phyloP scores from a whole-genome alignment of 64 coral and sea anemone species.

The Exaiptasia diaphana region DNA sequence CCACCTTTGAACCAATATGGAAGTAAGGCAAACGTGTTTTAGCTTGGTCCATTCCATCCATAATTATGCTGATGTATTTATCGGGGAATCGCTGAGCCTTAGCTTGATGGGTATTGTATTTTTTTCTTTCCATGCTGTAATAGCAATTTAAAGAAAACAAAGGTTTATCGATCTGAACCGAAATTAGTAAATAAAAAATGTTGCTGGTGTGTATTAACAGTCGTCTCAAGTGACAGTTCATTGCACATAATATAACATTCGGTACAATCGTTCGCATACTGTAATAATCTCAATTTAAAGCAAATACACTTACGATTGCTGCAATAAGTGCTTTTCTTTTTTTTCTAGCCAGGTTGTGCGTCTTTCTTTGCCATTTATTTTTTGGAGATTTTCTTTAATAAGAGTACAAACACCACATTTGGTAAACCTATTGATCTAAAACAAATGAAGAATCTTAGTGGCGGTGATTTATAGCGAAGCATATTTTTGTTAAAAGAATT shows the following conservation, averaged over 20 bases:
- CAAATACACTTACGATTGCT: not conserved
- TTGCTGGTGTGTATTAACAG: not conserved
- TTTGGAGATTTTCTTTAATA: not conserved
- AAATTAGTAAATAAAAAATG: not conserved
- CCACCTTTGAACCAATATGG: not conserved
- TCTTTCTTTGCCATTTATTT: not conserved
- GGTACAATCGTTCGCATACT: not conserved
- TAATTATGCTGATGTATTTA: slow-evolving; percentile 5
- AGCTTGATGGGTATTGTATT: not conserved
- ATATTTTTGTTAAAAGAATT: no score
- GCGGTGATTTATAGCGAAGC: no score
- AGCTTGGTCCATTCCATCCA: slow-evolving; percentile 6
- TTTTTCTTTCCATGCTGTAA: not conserved
- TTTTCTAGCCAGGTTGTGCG: not conserved
- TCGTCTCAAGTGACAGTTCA: no score
- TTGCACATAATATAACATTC: no score
- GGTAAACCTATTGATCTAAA: not conserved
- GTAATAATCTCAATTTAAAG: not conserved
- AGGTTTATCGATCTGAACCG: no score
- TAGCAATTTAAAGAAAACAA: not conserved
- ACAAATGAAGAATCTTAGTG: not conserved
- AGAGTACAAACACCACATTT: not conserved
- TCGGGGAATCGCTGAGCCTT: not conserved
- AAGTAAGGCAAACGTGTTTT: slow-evolving; percentile 4
- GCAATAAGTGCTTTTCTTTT: not conserved